Evolutionary conservation across 2,113 vertebrate species (phyloP), one percentile per base, ranked within the genome.

Genomic region (Eptatretus burgeri): DNA sequence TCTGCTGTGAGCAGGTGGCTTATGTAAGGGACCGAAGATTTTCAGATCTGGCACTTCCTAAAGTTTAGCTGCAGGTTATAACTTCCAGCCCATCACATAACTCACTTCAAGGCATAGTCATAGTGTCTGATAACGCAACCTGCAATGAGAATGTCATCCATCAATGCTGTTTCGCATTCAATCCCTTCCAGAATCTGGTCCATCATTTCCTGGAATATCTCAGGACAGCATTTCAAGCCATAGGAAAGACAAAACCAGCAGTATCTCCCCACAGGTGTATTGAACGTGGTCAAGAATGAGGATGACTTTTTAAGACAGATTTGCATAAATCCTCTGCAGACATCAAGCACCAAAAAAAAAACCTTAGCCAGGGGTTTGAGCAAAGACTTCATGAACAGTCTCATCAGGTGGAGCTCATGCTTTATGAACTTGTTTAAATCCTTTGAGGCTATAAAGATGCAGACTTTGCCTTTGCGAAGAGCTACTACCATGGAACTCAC

Each of bases 101-200:
- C 52, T 17, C 52, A 56, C 18, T 56, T 56, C 52, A 56, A n/a
- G n/a, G 14, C 52, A 56, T 17, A 17, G 52, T 14, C 18, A 17
- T 56, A 17, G 14, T 17, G 14, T 56, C 18, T 56, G 18, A 16
- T 56, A 17, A 16, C 18, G 18, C 52, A 17, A 16, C 18, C 52
- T 16, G 52, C 52, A 16, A 56, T 56, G 14, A 56, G 52, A 17
- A 56, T 56, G 52, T 56, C 52, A 56, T 56, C 52, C 52, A 56
- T 56, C 14, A 56, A 16, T 16, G 52, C 52, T 56, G 14, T 56
- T 14, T 14, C 52, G 14, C 52, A 14, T 56, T 56, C 14, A 14
- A 56, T 16, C 14, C 18, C 7, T 56, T 56, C 52, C 18, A 56
- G 18, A 14, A 56, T 56, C n/a, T n/a, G n/a, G 52, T 56, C 52